These are phyloP conservation scores for Sarcophaga rosellei DNA, from an alignment of 2,888 invertebrate genomes.

Conservation along the genomic window DNA sequence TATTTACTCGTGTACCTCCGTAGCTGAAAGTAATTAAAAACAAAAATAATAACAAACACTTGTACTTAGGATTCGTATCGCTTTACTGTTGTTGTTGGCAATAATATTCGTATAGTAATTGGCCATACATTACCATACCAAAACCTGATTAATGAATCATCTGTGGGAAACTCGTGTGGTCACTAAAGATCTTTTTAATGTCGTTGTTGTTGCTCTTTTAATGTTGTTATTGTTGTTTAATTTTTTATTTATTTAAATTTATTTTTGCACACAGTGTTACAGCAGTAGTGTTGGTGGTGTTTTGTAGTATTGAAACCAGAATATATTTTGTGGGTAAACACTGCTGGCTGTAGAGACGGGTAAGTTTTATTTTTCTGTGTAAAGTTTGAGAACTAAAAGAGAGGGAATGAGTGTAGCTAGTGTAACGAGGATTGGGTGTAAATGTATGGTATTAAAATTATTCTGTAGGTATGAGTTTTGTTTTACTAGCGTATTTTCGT, in stretches of 20 bases:
- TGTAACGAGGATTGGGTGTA: conserved; percentile 1
- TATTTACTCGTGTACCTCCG: too few relatives aligned
- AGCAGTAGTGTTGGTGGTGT: not conserved
- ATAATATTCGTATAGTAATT: not conserved
- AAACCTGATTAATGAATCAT: conserved; percentile 36
- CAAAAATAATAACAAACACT: not conserved
- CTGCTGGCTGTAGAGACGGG: too few relatives aligned
- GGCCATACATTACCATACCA: not conserved
- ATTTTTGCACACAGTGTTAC: too few relatives aligned
- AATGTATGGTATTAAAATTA: not conserved
- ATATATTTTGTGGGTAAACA: too few relatives aligned
- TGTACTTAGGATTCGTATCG: not conserved
- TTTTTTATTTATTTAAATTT: not conserved
- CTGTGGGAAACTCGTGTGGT: conserved; percentile 53
- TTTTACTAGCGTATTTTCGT: not conserved
- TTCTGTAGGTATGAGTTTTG: not conserved
- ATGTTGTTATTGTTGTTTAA: not conserved
- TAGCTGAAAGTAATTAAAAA: not conserved
- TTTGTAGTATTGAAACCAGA: not conserved
- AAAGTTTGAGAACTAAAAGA: too few relatives aligned
- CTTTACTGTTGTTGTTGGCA: not conserved
- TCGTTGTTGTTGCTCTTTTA: not conserved
- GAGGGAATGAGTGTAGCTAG: not conserved
- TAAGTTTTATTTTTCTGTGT: too few relatives aligned
- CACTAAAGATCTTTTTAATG: conserved; percentile 28